phyloP scores from a whole-genome alignment of 2,888 invertebrate genomes.

The Catocala fraxini region DNA sequence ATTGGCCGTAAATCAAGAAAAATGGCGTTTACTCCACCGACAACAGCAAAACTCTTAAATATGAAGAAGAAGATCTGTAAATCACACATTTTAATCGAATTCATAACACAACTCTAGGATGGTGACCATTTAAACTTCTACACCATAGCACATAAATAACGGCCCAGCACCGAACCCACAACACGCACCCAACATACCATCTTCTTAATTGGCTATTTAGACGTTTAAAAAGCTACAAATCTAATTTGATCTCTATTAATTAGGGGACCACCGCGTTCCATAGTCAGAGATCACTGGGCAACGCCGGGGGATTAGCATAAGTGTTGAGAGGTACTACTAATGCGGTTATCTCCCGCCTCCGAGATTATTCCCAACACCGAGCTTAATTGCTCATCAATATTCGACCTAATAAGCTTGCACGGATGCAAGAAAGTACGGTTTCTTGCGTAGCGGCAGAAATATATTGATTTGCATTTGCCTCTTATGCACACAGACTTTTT shows the following conservation, averaged over 20 bases:
- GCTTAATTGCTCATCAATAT: slow-evolving; percentile 87
- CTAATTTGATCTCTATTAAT: slow-evolving; percentile 16
- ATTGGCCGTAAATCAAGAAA: too few species aligned
- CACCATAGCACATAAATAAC: too few species aligned
- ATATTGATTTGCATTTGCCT: not conserved
- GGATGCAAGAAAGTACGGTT: slow-evolving; percentile 51
- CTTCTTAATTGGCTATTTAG: slow-evolving; percentile 6
- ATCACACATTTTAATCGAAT: too few species aligned
- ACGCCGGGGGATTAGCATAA: slow-evolving; percentile 72
- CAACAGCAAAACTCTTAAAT: too few species aligned
- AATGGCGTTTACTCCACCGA: too few species aligned
- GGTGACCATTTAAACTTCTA: too few species aligned
- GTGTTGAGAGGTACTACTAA: slow-evolving; percentile 74
- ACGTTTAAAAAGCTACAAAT: slow-evolving; percentile 19
- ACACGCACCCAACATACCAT: not conserved
- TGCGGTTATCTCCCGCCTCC: slow-evolving; percentile 72
- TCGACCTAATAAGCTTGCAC: slow-evolving; percentile 66
- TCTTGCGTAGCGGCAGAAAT: not conserved
- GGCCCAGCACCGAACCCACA: too few species aligned
- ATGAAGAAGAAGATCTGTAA: too few species aligned
- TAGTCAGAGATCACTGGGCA: slow-evolving; percentile 23
- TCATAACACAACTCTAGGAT: too few species aligned
- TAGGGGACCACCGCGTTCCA: slow-evolving; percentile 31
- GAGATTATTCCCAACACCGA: slow-evolving; percentile 78
- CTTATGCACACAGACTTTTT: too few species aligned